Evolutionary conservation across 2,113 vertebrate genomes (phyloP).

Genomic region (Tetrax tetrax): DNA sequence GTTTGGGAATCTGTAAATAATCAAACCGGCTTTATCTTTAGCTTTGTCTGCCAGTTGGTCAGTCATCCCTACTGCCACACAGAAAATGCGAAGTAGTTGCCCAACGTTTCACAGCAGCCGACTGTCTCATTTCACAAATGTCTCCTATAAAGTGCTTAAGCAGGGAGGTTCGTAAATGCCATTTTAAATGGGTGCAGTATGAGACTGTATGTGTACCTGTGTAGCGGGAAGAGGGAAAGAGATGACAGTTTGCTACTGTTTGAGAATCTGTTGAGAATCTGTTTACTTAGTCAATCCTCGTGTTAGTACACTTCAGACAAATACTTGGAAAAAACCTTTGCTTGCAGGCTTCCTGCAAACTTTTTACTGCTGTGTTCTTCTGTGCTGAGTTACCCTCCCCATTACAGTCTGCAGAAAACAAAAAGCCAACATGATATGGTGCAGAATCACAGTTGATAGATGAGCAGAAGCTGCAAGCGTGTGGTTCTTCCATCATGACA

Average conservation of each 20-base stretch:
- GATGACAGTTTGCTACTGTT: neutral
- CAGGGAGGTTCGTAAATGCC: neutral
- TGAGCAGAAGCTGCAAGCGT: neutral
- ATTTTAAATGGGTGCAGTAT: neutral
- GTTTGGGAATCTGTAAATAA: slow-evolving; percentile 50
- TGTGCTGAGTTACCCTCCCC: neutral
- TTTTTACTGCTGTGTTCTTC: neutral
- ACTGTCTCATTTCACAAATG: neutral
- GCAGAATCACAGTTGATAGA: neutral
- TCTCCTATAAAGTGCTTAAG: neutral
- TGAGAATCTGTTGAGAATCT: neutral
- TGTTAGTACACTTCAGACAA: neutral
- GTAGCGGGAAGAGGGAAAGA: neutral
- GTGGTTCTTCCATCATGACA: neutral
- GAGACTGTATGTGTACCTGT: neutral
- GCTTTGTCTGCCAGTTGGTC: neutral
- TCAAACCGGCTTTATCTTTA: slow-evolving; percentile 1
- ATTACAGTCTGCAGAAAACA: neutral
- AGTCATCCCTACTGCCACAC: neutral
- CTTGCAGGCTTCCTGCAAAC: neutral
- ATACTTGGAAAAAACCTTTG: neutral
- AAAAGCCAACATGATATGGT: neutral
- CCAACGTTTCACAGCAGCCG: neutral
- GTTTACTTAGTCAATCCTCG: neutral
- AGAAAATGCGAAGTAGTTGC: neutral